Base-by-base conservation (phyloP, 2,797 vertebrate species). In the Urosaurus nigricauda region DNA sequence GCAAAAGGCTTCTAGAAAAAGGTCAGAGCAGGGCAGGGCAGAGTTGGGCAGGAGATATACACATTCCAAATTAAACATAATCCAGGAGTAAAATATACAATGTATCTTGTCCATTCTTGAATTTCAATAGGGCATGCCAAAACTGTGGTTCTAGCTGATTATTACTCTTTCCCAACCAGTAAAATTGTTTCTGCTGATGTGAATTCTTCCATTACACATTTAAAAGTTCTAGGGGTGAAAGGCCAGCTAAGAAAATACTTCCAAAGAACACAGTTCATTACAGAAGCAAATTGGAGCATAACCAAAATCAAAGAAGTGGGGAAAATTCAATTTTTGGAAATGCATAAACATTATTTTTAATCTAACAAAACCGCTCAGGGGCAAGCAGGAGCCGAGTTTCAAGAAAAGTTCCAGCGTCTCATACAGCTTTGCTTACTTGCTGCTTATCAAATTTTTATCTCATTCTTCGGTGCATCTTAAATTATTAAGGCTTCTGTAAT, bases 151-250 rank as follows among this genome's bases (percentile, higher is more conserved):
- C 60, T 17, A 32, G 35, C 43, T 58, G 71, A n/a, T 83, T n/a
- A 89, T 83, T 70, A 29, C 35, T 83, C 60, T 43, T 78, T 68
- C 82, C 35, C 51, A 47, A 43, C 78, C 43, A 60, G 73, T 79
- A 83, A 89, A 83, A 86, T 78, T 82, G 84, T 86, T 89, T 89
- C 58, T 86, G 84, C 88, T 86, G 88, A 86, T 70, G 84, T 70
- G 73, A 80, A 19, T 75, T 86, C 88, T 86, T 89, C 84, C 84
- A 89, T 89, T 83, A 78, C 79, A 58, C 70, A 26, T 79, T 77
- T 89, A 75, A 89, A 89, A 86, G 84, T 78, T 79, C 84, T 75
- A 79, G 79, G 37, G 73, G 87, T 91, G 90, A 91, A 90, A 21
- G 24, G 78, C 24, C 83, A 80, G 1, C 0, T 58, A 60, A 68